phyloP scores from a whole-genome alignment of 2,113 vertebrate genomes.

The Pseudorectes ferrugineus region DNA sequence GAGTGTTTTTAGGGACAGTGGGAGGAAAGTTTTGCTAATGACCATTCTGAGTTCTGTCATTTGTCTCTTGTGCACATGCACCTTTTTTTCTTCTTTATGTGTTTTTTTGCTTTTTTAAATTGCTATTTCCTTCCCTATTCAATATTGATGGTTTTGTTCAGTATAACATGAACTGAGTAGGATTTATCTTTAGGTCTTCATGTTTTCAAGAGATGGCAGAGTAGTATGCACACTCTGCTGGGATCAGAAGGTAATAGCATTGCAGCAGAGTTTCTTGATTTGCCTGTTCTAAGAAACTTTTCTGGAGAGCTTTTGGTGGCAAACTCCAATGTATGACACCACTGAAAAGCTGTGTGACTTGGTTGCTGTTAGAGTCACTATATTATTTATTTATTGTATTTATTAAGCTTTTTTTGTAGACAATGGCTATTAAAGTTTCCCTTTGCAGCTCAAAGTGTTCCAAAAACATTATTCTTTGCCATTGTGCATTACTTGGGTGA shows the following conservation, averaged over 20 bases:
- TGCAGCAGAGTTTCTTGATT: background rate
- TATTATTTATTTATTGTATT: background rate
- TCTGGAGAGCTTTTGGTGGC: background rate
- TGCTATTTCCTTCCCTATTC: background rate
- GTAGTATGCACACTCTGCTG: background rate
- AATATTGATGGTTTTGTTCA: background rate
- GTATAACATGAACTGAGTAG: background rate
- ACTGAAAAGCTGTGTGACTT: background rate
- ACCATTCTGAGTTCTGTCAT: background rate
- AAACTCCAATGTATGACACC: background rate
- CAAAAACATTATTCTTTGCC: background rate
- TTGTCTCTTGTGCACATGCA: background rate
- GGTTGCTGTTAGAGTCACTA: rapidly evolving
- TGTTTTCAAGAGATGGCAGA: background rate
- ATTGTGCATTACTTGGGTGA: background rate
- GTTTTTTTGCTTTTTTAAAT: background rate
- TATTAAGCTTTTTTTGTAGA: background rate
- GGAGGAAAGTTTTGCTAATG: background rate
- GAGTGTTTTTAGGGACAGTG: background rate
- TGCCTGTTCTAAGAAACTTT: background rate
- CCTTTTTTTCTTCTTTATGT: background rate
- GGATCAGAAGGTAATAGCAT: background rate
- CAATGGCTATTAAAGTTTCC: background rate
- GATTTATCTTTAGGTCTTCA: background rate
- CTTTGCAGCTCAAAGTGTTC: background rate